Base-by-base conservation (phyloP, 2,797 vertebrate species). In the Huso huso region DNA sequence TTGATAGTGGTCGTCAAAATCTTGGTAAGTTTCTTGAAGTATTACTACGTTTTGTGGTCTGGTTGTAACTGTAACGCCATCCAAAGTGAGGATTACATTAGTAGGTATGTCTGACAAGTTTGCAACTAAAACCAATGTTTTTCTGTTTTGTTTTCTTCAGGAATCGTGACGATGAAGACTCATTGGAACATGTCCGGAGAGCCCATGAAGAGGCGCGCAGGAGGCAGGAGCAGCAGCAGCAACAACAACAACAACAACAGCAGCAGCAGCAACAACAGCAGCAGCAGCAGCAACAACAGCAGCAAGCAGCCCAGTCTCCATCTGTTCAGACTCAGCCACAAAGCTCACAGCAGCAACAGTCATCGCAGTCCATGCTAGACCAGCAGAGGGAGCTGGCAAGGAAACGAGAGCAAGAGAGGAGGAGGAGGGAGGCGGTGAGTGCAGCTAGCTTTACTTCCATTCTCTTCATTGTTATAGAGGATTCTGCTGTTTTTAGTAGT, bases 351-450 rank as follows among this genome's bases (percentile, higher is more conserved):
- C 83, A 82, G 10, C 77, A 75, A 0, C 89, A 77, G 48, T 77
- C 85, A 0, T 83, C 90, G 69, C 94, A 97, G 76, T 93, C 91
- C 72, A 89, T 93, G 76, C 84, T 95, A 71, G 95, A 98, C 82
- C 94, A 96, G 79, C 93, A 97, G 86, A 85, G 95, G 75, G 95
- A 97, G 78, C 76, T 94, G 72, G 94, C 94, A 58, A 83, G 95
- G 52, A 95, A 94, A 68, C 78, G 93, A 63, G 95, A 98, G 78
- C 95, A 97, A 81, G 95, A 97, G 75, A 86, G 95, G 75, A 88
- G 95, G 77, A 82, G 95, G 81, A 90, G 92, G 81, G 95, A 97
- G 81, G 95, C 93, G 80, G 95, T 97, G 81, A 91, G 95, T 23
- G 1, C 6, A 8, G 13, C 23, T 37, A 37, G 2, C 23, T 37